Evolutionary conservation across 64 coral and sea anemone species (phyloP).

Genomic region (Cladopsammia gracilis): DNA sequence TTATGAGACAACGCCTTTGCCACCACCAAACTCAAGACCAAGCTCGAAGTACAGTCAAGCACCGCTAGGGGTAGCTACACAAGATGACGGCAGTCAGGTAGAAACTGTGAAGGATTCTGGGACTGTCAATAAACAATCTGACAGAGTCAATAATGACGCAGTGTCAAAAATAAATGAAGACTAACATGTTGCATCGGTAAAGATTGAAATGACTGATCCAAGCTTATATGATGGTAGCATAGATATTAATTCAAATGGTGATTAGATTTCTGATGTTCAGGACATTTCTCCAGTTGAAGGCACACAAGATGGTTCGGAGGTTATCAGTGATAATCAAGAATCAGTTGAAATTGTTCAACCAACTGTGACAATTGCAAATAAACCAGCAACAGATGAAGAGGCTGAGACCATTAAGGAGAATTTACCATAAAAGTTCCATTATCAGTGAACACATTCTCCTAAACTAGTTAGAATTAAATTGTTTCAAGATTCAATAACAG

Average conservation of each 20-base stretch:
- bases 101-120: background rate
- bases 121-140: background rate
- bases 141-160: background rate
- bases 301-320: constrained; percentile 1
- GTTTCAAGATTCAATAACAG: background rate
- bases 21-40: constrained; percentile 92
- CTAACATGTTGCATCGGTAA: background rate
- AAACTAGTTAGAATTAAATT: too few species aligned
- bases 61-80: too few species aligned
- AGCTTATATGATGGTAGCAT: background rate
- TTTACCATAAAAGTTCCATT: background rate
- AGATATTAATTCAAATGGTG: background rate
- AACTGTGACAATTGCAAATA: background rate
- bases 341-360: constrained; percentile 37
- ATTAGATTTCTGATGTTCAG: background rate
- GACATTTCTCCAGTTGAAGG: background rate
- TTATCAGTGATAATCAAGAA: background rate
- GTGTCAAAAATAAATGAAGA: background rate
- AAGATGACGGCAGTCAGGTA: background rate
- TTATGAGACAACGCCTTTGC: constrained; percentile 61
- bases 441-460: background rate
- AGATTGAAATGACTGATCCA: background rate
- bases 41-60: constrained; percentile 41
- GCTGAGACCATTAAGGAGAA: background rate
- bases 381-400: background rate